phyloP scores from a whole-genome alignment of 2,797 vertebrate species.

The Epinephelus coioides region DNA sequence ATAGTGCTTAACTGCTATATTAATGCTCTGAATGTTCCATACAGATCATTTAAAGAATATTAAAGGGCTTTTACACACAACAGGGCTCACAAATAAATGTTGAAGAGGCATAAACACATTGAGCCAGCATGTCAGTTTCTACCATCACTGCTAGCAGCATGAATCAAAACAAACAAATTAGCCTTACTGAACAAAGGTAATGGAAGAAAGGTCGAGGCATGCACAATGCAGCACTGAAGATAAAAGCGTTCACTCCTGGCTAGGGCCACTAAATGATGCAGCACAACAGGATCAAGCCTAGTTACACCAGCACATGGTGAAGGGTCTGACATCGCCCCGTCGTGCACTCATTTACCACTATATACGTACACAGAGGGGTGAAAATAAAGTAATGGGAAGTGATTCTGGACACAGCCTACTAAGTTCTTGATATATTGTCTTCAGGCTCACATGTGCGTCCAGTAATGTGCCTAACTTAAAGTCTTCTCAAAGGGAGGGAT shows the following conservation, averaged over 20 bases:
- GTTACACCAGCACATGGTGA: not conserved
- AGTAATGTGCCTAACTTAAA: too few species aligned
- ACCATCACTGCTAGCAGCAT: not conserved
- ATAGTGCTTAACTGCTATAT: too few species aligned
- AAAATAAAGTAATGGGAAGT: too few species aligned
- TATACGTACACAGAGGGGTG: too few species aligned
- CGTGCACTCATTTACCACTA: too few species aligned
- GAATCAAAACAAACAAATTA: conserved; percentile 2
- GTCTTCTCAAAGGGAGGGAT: too few species aligned
- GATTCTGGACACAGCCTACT: too few species aligned
- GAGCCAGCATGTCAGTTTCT: not conserved
- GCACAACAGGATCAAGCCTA: not conserved
- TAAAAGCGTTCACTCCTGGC: not conserved
- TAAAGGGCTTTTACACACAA: too few species aligned
- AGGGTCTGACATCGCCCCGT: too few species aligned
- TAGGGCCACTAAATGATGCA: not conserved
- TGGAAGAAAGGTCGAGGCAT: not conserved
- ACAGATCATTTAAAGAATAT: not conserved
- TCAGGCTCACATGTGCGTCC: too few species aligned
- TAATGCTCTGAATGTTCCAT: too few species aligned
- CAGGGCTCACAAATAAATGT: not conserved
- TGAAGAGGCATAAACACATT: not conserved
- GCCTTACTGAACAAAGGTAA: not conserved
- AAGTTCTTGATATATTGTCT: too few species aligned
- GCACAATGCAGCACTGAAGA: not conserved